Evolutionary conservation across 1,140 invertebrate species (phyloP), one percentile per base, ranked within the genome.

Genomic region (Zaprionus vittiger): DNA sequence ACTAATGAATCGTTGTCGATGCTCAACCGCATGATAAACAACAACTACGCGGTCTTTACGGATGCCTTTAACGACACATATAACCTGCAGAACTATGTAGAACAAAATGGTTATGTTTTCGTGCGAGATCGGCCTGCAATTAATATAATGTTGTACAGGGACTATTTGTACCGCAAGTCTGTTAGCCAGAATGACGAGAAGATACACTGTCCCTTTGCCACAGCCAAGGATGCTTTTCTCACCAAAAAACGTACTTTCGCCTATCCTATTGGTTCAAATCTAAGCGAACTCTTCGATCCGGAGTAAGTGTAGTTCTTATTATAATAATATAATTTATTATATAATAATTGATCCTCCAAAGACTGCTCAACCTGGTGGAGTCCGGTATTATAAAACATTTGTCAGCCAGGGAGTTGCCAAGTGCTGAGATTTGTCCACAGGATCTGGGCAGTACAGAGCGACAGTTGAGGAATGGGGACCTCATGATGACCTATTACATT

Each of bases 381-480:
- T 94, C 95, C 0, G 97, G 97, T 22, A 95, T 97, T 47, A 94
- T 97, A 0, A 95, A 95, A 66, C 95, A 95, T 71, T 93, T 95
- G 66, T 93, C 95, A 55, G 91, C 90, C 3, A 92, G 93, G 64
- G 94, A 95, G 73, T 79, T 97, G 75, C 96, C 97, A 0, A 94
- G 95, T 66, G 95, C 95, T 0, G 94, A 95, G 73, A 96, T 97
- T 54, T 98, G 97, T 81, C 97, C 97, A 0, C 93, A 97, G 26
- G 94, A 97, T 93, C 93, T 97, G 38, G 96, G 95, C 57, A 96
- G 95, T n/a, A 96, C 95, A 44, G 97, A 97, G 78, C 93, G 96
- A 3, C 95, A 96, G 84, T 92, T 98, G 11, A 91, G 95, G 55
- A 96, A 97, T 80, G 93, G 93, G 2, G 95, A 95, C 77, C 66